Conservation (phyloP, 2,797 vertebrate species). For the Arremon aurantiirostris region DNA sequence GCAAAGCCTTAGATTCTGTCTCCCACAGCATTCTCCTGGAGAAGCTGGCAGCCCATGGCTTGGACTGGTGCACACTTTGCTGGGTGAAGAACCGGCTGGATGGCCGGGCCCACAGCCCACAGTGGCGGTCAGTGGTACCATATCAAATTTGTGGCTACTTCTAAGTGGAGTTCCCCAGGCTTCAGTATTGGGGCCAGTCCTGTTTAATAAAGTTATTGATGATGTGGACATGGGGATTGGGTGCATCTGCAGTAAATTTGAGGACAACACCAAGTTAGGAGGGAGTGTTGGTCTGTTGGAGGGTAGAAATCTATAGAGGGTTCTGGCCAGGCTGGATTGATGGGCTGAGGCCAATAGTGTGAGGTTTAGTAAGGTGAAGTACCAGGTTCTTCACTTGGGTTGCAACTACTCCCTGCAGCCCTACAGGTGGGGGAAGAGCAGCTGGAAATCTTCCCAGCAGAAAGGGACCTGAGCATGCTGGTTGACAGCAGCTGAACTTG, state of each 20-base stretch:
- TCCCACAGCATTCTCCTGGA: neutral
- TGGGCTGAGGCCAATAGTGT: rapidly evolving
- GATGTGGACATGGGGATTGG: rapidly evolving
- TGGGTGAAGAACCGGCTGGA: neutral
- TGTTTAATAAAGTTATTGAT: neutral
- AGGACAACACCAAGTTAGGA: neutral
- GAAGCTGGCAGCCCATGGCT: neutral
- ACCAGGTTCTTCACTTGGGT: neutral
- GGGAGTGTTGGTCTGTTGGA: neutral
- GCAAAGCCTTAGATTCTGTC: neutral
- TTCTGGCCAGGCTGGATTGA: neutral
- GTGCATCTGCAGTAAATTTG: neutral
- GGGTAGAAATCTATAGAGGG: neutral
- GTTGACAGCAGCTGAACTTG: neutral
- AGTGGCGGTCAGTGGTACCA: neutral
- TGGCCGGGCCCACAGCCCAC: neutral
- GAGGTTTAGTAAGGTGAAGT: neutral
- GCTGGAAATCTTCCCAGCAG: neutral
- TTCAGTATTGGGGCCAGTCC: neutral
- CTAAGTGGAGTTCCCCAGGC: too few relatives aligned
- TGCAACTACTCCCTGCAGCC: neutral
- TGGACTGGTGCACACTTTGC: neutral
- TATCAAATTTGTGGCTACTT: neutral
- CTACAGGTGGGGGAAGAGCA: too few relatives aligned
- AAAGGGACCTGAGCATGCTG: neutral